Evolutionary conservation across 1,140 invertebrate species (phyloP).

Genomic region (Fopius arisanus): DNA sequence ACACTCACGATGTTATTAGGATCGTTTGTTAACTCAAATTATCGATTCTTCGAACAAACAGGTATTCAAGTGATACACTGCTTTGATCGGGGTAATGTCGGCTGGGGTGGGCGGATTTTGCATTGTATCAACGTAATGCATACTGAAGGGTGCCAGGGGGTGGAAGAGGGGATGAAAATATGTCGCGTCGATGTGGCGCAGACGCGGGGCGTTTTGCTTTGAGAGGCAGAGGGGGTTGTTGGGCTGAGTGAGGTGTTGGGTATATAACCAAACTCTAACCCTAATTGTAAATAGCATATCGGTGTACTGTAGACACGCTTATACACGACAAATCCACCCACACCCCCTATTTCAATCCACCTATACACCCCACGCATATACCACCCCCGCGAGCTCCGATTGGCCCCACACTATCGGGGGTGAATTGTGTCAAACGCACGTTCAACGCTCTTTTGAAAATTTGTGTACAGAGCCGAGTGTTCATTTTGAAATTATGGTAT

Average conservation of each 20-base stretch:
- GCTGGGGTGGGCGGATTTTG: neutral
- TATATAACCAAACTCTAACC: conserved; percentile 13
- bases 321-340: neutral
- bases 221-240: neutral
- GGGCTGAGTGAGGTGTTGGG: conserved; percentile 1
- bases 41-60: neutral
- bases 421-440: conserved; percentile 13
- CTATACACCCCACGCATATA: neutral
- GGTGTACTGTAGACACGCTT: conserved; percentile 8
- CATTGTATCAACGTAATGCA: neutral
- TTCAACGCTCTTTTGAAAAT: neutral
- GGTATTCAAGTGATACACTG: neutral
- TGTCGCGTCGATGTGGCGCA: neutral
- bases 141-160: neutral
- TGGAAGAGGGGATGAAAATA: neutral
- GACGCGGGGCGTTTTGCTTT: neutral
- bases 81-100: neutral
- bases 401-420: neutral
- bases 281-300: conserved; percentile 15
- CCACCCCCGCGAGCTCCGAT: neutral
- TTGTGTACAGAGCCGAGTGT: neutral
- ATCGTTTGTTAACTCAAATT: neutral
- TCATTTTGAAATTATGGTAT: neutral
- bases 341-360: neutral
- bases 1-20: neutral